Base-by-base conservation (phyloP, 2,797 vertebrate genomes). In the Microctenopoma lineatum region DNA sequence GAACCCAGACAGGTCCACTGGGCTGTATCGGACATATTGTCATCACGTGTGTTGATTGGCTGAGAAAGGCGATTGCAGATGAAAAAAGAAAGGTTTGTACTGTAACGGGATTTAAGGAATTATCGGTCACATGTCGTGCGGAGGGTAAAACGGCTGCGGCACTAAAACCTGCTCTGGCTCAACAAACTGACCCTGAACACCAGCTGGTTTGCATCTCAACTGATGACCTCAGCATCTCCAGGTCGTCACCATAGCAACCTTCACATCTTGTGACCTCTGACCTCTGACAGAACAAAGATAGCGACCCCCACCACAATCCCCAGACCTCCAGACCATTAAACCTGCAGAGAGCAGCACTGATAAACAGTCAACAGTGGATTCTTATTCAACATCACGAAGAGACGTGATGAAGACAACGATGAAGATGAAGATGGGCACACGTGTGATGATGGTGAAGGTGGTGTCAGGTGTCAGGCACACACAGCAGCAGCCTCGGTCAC, bases 261-360 rank as follows among this genome's bases (percentile, higher is more conserved):
- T 15, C 47, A 10, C 45, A 55, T 21, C 25, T 58, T 7, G 51
- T 59, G 68, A 68, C 50, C 78, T 55, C 27, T 65, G 51, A 76
- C 66, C 66, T 34, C 29, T 25, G 10, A 4, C 4, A 21, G 46
- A 4, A 34, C 47, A 44, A n/a, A 21, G n/a, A 56, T 13, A 15
- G 16, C 44, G 13, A 10, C 53, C 60, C 53, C 57, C 51, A 15
- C 7, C 21, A 14, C 21, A 18, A n/a, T 3, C 32, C 21, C 5
- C 18, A 2, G 13, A 50, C 14, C 48, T 15, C 7, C 2, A 15
- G 25, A 7, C 12, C 13, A 29, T 7, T 29, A 29, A 51, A 29
- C 27, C 14, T 9, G 4, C 50, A 32, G 27, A 10, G 50, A 32
- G 27, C 50, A 32, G 27, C 3, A 29, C 27, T 29, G 5, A 29